Percentiles rank a stretch among this genome's conserved stretches.
phyloP scores from a whole-genome alignment of 2,113 vertebrate species.

The Calidris pygmaea region DNA sequence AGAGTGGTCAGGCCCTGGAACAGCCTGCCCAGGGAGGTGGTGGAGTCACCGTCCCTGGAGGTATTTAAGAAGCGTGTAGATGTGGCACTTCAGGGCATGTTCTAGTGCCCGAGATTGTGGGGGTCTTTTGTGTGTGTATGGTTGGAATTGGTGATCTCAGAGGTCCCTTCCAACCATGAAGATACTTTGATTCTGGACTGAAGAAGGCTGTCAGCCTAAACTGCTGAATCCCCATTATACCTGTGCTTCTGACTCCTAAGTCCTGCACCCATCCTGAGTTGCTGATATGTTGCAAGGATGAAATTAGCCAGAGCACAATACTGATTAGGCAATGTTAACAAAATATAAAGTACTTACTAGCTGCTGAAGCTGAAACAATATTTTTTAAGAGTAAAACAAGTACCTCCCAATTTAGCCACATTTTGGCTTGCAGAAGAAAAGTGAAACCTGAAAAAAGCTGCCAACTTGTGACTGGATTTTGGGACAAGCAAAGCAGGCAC shows the following conservation, averaged over 20 bases:
- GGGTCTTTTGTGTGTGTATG: no score
- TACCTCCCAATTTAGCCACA: neutral
- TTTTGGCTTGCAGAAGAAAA: neutral
- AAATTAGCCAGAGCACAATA: neutral
- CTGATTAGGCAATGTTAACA: neutral
- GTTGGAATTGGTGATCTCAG: no score
- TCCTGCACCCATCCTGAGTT: no score
- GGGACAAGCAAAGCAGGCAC: neutral
- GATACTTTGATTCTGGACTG: neutral
- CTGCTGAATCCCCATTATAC: neutral
- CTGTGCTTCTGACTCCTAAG: neutral
- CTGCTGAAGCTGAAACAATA: neutral
- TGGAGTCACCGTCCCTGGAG: no score
- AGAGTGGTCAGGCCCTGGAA: no score
- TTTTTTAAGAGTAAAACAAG: neutral
- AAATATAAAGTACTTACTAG: neutral
- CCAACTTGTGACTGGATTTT: neutral
- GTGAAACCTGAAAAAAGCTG: neutral
- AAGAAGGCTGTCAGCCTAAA: neutral
- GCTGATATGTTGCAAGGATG: neutral
- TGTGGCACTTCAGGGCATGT: no score
- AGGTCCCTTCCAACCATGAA: no score
- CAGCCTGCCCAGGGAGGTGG: no score
- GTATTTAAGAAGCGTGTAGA: no score
- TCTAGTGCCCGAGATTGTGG: no score